phyloP scores from a whole-genome alignment of 1,140 invertebrate genomes.

The Drosophila suzukii region DNA sequence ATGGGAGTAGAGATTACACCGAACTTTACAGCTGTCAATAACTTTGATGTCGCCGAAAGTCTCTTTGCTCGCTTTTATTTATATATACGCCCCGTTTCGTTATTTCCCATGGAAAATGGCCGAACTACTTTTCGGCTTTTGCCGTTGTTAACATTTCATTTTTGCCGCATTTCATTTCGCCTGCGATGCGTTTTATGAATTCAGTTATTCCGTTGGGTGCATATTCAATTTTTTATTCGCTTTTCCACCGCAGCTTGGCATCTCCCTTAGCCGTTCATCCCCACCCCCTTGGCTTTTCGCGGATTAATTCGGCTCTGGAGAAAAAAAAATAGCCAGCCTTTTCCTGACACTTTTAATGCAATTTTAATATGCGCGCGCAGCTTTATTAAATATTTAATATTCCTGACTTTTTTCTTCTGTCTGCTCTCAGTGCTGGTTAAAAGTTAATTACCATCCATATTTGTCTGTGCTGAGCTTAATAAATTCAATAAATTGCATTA shows the following conservation, averaged over 20 bases:
- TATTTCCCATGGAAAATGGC: slow-evolving; percentile 37
- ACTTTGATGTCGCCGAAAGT: slow-evolving; percentile 61
- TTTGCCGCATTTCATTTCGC: slow-evolving; percentile 47
- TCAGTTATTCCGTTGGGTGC: slow-evolving; percentile 58
- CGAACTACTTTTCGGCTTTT: slow-evolving; percentile 77
- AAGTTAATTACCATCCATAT: slow-evolving; percentile 70
- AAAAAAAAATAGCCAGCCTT: slow-evolving; percentile 24
- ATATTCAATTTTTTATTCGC: slow-evolving; percentile 68
- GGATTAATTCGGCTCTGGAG: slow-evolving; percentile 55
- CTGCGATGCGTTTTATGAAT: slow-evolving; percentile 56
- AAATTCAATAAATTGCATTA: slow-evolving; percentile 58
- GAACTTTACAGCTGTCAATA: slow-evolving; percentile 80
- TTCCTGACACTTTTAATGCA: slow-evolving; percentile 73
- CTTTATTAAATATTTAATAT: slow-evolving; percentile 78
- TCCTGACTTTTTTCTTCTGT: neutral
- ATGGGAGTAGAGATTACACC: slow-evolving; percentile 51
- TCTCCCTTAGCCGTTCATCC: slow-evolving; percentile 8
- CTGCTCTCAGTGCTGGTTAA: slow-evolving; percentile 31
- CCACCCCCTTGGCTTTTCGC: slow-evolving; percentile 16
- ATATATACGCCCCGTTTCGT: slow-evolving; percentile 68
- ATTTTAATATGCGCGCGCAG: slow-evolving; percentile 82
- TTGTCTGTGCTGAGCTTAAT: slow-evolving; percentile 52
- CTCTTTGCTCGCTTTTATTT: slow-evolving; percentile 38
- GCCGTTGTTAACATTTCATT: slow-evolving; percentile 64
- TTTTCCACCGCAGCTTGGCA: slow-evolving; percentile 29